These are phyloP conservation scores for Chalcis sispes DNA, from an alignment of 2,888 invertebrate genomes.

Conservation along the genomic window DNA sequence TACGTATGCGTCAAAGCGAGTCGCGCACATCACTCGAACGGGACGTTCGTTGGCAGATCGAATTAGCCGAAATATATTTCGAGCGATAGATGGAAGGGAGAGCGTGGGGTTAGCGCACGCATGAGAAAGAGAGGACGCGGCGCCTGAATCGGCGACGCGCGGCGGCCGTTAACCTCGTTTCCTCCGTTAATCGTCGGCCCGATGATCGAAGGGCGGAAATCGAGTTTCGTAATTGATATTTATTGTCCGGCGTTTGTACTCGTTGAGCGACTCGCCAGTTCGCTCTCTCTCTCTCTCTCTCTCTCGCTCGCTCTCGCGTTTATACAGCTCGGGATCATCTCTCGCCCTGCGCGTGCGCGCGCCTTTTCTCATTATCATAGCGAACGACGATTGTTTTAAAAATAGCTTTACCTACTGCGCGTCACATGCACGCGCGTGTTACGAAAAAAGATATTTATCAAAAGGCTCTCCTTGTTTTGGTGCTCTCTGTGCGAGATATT, in stretches of 20 bases:
- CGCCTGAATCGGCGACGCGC: neutral
- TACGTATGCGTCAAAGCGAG: no score
- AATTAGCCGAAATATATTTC: constrained; percentile 42
- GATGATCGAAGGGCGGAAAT: constrained; percentile 40
- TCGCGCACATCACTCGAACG: no score
- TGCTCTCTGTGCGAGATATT: no score
- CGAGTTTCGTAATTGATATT: constrained; percentile 46
- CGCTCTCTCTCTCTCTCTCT: no score
- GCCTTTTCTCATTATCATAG: neutral
- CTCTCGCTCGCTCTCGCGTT: neutral
- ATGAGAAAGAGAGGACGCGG: neutral
- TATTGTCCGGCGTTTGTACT: constrained; percentile 5
- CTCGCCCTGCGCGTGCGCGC: neutral
- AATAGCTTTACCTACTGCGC: no score
- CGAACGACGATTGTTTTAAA: no score
- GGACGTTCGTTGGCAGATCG: neutral
- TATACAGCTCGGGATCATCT: neutral
- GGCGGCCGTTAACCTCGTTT: constrained; percentile 41
- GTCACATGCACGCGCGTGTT: no score
- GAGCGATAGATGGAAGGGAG: no score
- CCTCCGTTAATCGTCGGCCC: constrained; percentile 28
- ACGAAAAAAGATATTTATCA: no score
- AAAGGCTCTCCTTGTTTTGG: no score
- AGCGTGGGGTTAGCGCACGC: no score
- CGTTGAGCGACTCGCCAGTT: no score